Conservation (phyloP, 2,797 vertebrate genomes). For the Chelidonichthys spinosus region DNA sequence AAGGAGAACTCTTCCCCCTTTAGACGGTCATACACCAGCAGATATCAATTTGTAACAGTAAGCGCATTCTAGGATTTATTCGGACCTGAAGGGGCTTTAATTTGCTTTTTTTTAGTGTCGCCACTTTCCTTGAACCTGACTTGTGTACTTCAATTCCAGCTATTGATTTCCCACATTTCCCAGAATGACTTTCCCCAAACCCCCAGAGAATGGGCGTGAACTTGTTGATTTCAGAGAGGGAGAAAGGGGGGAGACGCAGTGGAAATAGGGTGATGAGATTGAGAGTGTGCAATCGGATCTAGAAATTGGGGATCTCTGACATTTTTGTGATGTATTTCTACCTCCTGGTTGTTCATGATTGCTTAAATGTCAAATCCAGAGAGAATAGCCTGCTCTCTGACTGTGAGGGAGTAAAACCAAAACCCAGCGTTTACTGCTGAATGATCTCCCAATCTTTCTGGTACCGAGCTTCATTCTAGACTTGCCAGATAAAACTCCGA, state of each 20-base stretch:
- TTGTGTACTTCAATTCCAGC: conserved; percentile 60
- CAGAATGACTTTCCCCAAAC: conserved; percentile 54
- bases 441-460: not conserved
- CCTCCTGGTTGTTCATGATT: conserved; percentile 23
- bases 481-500: not conserved
- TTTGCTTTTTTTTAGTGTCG: conserved; percentile 45
- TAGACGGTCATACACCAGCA: conserved; percentile 5
- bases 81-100: conserved; percentile 56
- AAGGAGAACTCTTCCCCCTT: not conserved
- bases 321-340: conserved; percentile 33
- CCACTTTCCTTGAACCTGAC: conserved; percentile 50
- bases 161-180: conserved; percentile 69
- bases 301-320: conserved; percentile 7
- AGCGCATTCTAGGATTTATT: conserved; percentile 45
- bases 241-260: conserved; percentile 14
- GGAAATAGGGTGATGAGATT: conserved; percentile 36
- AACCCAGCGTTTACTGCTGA: conserved; percentile 8
- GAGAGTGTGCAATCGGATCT: conserved; percentile 22
- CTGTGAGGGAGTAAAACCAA: not conserved
- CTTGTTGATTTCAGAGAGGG: conserved; percentile 41
- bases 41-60: conserved; percentile 48
- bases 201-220: conserved; percentile 36
- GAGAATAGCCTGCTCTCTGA: not conserved
- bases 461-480: not conserved
- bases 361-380: conserved; percentile 23